Evolutionary conservation across 2,113 vertebrate genomes (phyloP), one percentile per base, ranked within the genome.

Genomic region (Pica pica): DNA sequence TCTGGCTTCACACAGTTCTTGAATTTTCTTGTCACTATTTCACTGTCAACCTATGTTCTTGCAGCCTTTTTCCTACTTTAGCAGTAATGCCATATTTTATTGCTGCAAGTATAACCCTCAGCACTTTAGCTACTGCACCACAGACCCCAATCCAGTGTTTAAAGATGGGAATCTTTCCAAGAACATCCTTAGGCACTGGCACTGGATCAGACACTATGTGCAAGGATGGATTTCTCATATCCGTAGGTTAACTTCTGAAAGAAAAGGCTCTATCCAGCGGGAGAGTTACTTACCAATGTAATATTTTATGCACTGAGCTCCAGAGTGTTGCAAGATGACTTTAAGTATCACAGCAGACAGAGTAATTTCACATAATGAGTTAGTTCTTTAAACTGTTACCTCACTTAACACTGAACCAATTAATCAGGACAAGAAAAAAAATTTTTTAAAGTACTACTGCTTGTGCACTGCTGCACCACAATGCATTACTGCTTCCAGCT

Each of bases 311-410:
- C 91, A 89, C 31, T 61, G 88, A 89, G 94, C 76, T 95, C 46
- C 80, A 68, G 79, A 90, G 90, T 89, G 90, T 81, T 1, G 1
- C 86, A 89, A 89, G 90, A 94, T 84, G 73, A 84, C 92, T 96
- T 89, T 89, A 92, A 93, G 65, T 82, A 89, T 89, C 80, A 39
- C 76, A 84, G 88, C 90, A 90, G 93, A 88, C 81, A 94, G 41
- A 91, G 71, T 87, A 92, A 92, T 94, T 94, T 68, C 49, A 35
- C 63, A 92, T 86, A 94, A 94, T 69, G 83, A 92, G 92, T 83
- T 92, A 75, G 88, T 94, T 94, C 86, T 90, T 95, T 93, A 94
- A 93, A 93, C 77, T 74, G 61, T 94, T 97, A 96, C 96, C 90
- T 94, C 83, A 93, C 85, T 96, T 96, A 94, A 65, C 47, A 69